Evolutionary conservation across 2,113 vertebrate species (phyloP).

Genomic region (Channa maculata): DNA sequence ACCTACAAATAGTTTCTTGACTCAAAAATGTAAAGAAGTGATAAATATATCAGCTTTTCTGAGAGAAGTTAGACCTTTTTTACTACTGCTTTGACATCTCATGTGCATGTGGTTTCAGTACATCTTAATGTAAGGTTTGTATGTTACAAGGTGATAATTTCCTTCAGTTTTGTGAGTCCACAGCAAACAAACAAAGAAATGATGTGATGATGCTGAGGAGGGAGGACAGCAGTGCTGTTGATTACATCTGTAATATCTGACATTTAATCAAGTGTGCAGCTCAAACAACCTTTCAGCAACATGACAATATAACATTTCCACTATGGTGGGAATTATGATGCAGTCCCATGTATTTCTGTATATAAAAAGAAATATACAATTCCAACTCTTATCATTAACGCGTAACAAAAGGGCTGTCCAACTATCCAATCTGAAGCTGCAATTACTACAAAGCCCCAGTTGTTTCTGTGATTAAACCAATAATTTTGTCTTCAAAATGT

Average conservation of each 20-base stretch:
- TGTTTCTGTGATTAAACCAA: neutral
- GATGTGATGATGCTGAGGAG: conserved; percentile 1
- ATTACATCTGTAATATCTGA: conserved; percentile 40
- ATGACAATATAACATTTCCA: conserved; percentile 7
- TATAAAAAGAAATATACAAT: neutral
- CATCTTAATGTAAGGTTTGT: too few relatives aligned
- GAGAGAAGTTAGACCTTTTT: too few relatives aligned
- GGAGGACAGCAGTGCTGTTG: conserved; percentile 2
- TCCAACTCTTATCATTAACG: neutral
- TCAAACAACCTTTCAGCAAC: conserved; percentile 11
- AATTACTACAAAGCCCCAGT: neutral
- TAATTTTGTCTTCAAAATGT: neutral
- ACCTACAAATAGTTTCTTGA: too few relatives aligned
- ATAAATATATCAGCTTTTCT: too few relatives aligned
- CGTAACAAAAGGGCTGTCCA: neutral
- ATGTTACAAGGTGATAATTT: too few relatives aligned
- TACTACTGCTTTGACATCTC: too few relatives aligned
- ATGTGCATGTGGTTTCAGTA: too few relatives aligned
- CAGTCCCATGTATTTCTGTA: neutral
- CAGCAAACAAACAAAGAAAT: neutral
- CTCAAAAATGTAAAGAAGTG: too few relatives aligned
- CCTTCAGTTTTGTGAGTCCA: neutral
- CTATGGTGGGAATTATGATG: too few relatives aligned
- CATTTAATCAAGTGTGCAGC: conserved; percentile 34
- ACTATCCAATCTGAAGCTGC: neutral